A percentile compares a stretch with the other conserved stretches of the same genome.
Conservation (phyloP, 2,113 vertebrate species). For the Eurystomus gularis region DNA sequence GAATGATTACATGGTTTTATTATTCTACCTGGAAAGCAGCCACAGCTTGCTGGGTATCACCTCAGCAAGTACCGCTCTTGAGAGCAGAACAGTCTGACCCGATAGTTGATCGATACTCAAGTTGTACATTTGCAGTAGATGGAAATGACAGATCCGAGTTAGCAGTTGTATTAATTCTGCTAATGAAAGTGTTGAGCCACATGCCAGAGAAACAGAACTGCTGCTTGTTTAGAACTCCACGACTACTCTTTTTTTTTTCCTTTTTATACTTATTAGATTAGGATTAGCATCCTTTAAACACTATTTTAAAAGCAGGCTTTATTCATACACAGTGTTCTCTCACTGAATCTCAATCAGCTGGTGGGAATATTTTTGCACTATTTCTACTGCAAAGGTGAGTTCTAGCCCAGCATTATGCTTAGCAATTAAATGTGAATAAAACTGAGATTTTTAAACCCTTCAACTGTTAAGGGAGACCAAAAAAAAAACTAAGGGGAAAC, state of each 20-base stretch:
- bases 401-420: neutral
- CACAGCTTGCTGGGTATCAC: neutral
- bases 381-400: neutral
- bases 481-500: neutral
- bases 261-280: neutral
- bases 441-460: neutral
- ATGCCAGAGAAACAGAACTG: neutral
- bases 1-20: neutral
- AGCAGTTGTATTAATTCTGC: neutral
- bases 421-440: neutral
- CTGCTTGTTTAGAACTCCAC: neutral
- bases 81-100: neutral
- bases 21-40: conserved; percentile 9
- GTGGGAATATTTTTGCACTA: neutral
- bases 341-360: neutral
- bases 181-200: neutral
- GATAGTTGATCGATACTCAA: neutral
- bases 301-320: neutral
- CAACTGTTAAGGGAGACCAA: neutral
- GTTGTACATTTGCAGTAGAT: neutral
- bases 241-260: neutral
- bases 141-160: neutral
- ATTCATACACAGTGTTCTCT: neutral
- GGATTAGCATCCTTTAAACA: neutral
- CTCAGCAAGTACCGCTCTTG: neutral